Conservation (phyloP, 1,140 invertebrate genomes). For the Metaphire vulgaris region DNA sequence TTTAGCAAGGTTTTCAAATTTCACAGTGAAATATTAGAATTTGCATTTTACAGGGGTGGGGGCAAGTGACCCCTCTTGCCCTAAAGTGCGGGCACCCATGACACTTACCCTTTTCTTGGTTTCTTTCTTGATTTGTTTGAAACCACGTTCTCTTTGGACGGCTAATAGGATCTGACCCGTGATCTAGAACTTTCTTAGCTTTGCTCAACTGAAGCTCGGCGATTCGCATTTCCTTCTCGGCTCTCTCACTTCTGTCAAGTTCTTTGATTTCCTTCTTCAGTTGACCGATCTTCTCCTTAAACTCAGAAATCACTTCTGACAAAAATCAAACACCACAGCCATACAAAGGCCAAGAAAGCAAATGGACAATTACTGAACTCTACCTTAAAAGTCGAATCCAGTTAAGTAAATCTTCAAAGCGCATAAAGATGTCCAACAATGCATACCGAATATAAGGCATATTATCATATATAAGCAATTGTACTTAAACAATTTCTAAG, state of each 20-base stretch:
- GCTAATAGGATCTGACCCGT: constrained; percentile 45
- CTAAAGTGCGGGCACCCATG: too few relatives aligned
- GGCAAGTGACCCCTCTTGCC: too few relatives aligned
- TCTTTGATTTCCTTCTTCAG: constrained; percentile 71
- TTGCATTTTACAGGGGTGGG: too few relatives aligned
- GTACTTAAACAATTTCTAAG: background rate
- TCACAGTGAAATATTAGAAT: too few relatives aligned
- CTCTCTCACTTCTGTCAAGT: constrained; percentile 75
- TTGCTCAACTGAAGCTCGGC: constrained; percentile 73
- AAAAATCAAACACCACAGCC: too few relatives aligned
- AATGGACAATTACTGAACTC: too few relatives aligned
- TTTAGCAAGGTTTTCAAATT: too few relatives aligned
- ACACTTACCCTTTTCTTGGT: constrained; percentile 66
- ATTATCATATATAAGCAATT: background rate
- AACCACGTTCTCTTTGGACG: constrained; percentile 69
- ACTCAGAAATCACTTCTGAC: constrained; percentile 81
- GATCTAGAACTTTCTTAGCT: constrained; percentile 66
- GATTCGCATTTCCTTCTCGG: constrained; percentile 72
- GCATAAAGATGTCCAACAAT: constrained; percentile 2
- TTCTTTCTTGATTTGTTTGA: constrained; percentile 73
- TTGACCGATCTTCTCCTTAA: constrained; percentile 63
- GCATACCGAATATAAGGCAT: background rate
- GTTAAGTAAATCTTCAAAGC: constrained; percentile 11
- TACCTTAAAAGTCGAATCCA: background rate
- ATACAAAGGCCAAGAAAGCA: background rate